Conservation (phyloP, 2,888 invertebrate genomes). For the Baronia brevicornis region DNA sequence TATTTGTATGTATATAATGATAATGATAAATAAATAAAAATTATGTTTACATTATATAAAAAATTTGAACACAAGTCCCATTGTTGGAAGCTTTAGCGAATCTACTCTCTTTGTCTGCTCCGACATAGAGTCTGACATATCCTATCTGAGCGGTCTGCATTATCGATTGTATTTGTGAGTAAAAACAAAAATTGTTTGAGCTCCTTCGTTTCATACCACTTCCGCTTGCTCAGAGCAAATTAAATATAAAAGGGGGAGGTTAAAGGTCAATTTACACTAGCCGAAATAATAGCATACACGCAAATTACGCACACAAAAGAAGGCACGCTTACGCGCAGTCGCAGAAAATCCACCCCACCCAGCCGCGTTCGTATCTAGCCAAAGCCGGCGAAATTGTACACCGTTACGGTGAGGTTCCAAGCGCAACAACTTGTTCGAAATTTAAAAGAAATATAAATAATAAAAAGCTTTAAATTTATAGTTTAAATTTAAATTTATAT, state of each 20-base stretch:
- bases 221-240: constrained; percentile 22
- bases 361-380: constrained; percentile 37
- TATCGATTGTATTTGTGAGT: constrained; percentile 69
- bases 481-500: constrained; percentile 33
- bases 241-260: constrained; percentile 28
- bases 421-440: constrained; percentile 59
- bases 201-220: constrained; percentile 34
- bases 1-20: too few species aligned
- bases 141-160: constrained; percentile 58
- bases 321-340: constrained; percentile 50
- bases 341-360: constrained; percentile 63
- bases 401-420: constrained; percentile 57
- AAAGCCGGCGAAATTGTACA: constrained; percentile 67
- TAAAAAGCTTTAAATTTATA: constrained; percentile 31
- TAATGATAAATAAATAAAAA: too few species aligned
- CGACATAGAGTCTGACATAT: constrained; percentile 67
- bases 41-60: too few species aligned
- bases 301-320: constrained; percentile 56
- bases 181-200: constrained; percentile 36
- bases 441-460: constrained; percentile 26
- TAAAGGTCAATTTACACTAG: constrained; percentile 35
- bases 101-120: constrained; percentile 43
- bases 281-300: constrained; percentile 40
- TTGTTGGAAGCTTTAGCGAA: constrained; percentile 30
- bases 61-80: constrained; percentile 1